Conservation (phyloP, 2,797 vertebrate species). For the Lerista edwardsae region DNA sequence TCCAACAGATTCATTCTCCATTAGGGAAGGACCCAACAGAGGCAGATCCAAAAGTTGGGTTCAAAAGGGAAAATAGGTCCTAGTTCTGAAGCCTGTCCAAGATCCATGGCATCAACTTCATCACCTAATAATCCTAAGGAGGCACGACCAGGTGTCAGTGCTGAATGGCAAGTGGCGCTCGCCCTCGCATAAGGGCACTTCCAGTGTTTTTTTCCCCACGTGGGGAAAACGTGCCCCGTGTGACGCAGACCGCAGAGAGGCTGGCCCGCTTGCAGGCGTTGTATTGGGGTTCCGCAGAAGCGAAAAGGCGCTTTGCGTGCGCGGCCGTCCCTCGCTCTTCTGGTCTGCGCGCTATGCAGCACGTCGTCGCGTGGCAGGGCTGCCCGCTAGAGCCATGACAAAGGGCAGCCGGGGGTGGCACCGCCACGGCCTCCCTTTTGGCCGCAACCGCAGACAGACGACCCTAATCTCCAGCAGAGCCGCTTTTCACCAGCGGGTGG, state of each 20-base stretch:
- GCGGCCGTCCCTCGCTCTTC: background rate
- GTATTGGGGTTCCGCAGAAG: background rate
- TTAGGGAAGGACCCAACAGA: background rate
- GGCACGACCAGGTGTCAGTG: background rate
- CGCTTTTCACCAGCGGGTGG: background rate
- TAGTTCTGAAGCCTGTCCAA: too few species aligned
- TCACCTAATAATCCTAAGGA: background rate
- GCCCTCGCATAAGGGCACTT: background rate
- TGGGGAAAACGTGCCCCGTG: background rate
- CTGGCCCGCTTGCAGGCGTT: too few species aligned
- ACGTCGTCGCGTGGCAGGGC: too few species aligned
- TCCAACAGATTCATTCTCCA: background rate
- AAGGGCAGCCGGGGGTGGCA: background rate
- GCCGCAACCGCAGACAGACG: background rate
- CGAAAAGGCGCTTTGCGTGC: background rate
- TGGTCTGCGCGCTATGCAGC: background rate
- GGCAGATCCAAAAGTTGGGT: background rate
- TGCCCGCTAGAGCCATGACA: too few species aligned
- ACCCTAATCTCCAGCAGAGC: background rate
- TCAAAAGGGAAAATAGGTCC: background rate
- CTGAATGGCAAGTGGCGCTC: background rate
- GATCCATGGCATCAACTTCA: background rate
- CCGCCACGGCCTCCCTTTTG: conserved; percentile 22
- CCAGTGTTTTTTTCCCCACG: background rate
- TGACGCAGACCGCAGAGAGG: background rate